Base-by-base conservation (phyloP, 2,888 invertebrate genomes). In the Xestoiulus laeticollis region DNA sequence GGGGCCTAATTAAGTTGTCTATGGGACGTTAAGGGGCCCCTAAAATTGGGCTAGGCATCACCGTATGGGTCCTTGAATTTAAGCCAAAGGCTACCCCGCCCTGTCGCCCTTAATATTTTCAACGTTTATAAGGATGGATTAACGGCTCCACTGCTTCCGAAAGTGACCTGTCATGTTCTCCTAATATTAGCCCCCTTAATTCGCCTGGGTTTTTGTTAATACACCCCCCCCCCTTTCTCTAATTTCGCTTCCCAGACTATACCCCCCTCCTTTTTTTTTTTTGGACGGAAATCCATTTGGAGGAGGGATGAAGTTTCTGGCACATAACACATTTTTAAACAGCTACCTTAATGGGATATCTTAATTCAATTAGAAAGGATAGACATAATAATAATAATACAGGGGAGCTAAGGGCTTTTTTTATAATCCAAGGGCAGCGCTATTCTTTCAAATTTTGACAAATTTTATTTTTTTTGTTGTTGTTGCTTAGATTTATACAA, bases 81-180 rank as follows among this genome's bases (percentile, higher is more conserved):
- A 10, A 43, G 43, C 43, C 43, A 43, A 43, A 43, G 10, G 43
- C 10, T 43, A 16, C 8, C 32, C 82, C 32, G 22, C 82, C 82
- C 32, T n/a, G 82, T 82, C 32, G 82, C 82, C 82, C 82, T 19
- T 82, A n/a, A 82, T 82, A 30, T 82, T 30, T 82, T 32, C 82
- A 14, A n/a, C 12, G 82, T n/a, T 82, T 82, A 30, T 82, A 26
- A 82, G 32, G 82, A 26, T 82, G 82, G 32, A 82, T 82, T 82
- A 82, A 30, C 32, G 32, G 82, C 22, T 82, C 82, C 22, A 22
- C 26, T 82, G 26, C 82, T 30, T 82, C 32, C 32, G 82, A 82
- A 82, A 82, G 82, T 82, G 82, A 82, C 30, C 26, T 22, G 82
- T 82, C 82, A 82, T 12, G 82, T 82, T 22, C 32, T 82, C 30